Base-by-base conservation (phyloP, 1,140 invertebrate genomes). In the Scaptodrosophila lebanonensis region DNA sequence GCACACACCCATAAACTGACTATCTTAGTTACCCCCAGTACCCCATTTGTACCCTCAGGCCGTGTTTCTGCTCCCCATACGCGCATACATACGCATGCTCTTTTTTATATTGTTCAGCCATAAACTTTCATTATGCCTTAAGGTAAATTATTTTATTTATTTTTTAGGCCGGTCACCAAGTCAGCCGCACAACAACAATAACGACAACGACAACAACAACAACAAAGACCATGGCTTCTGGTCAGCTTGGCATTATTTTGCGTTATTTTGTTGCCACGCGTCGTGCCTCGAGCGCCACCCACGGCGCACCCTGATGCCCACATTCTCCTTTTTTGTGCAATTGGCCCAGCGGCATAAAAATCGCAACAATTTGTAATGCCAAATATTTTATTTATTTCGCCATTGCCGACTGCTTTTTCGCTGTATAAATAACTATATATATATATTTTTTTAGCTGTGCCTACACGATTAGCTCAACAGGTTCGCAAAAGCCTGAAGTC, bases 111-210 rank as follows among this genome's bases (percentile, higher is more conserved):
- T 70, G 76, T 63, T n/a, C 73, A 66, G 58, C 75, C 75, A 82
- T 82, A 72, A 82, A 82, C 75, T 82, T 82, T 82, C 82, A 82
- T 82, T 82, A 82, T 47, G 75, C 75, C 75, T 61, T 66, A 62
- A 82, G 75, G 75, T 82, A 72, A 82, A 82, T 82, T 79, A 77
- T 82, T 66, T 82, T 82, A 73, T 82, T 82, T 75, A 75, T 75
- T 82, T 82, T 82, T 83, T 82, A 77, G 73, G 75, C 73, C 67
- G 61, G 66, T 57, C 59, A 44, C 44, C 48, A 29, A 32, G 45
- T 42, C 38, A 35, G 27, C 44, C 40, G 20, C 11, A 32, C 29
- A 60, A 45, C 33, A 60, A 47, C 49, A 53, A 52, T 40, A 22
- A 32, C 38, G 39, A 16, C 25, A 20, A 52, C 29, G 40, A 16